A percentile compares a stretch with the other conserved stretches of the same genome.
Evolutionary conservation across 2,797 vertebrate species (phyloP).

Genomic region (Bufotes viridis): DNA sequence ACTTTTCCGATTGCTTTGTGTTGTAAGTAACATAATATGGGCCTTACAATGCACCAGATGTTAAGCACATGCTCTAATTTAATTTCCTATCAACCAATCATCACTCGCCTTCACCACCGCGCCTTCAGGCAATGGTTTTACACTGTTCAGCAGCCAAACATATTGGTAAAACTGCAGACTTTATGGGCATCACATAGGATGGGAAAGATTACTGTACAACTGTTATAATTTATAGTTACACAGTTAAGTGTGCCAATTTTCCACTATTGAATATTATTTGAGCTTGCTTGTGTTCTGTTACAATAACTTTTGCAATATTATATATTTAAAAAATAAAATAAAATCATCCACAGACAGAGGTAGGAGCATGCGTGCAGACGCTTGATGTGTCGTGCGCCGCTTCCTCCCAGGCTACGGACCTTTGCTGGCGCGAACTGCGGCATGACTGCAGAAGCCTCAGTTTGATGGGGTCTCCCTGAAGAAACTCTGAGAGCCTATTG

Average conservation of each 20-base stretch:
- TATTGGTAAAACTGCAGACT: not conserved
- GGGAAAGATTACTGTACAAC: not conserved
- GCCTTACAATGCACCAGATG: slow-evolving; percentile 8
- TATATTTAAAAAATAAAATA: too few relatives aligned
- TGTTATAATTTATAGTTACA: not conserved
- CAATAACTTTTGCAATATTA: not conserved
- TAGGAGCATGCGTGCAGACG: too few relatives aligned
- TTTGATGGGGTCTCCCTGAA: too few relatives aligned
- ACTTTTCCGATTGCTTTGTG: not conserved
- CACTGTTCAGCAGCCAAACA: not conserved
- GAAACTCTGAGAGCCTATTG: too few relatives aligned
- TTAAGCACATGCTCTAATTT: not conserved
- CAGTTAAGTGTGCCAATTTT: not conserved
- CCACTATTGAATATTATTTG: not conserved
- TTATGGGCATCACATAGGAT: not conserved
- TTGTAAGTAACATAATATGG: slow-evolving; percentile 4
- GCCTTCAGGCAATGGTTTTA: not conserved
- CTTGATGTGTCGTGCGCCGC: too few relatives aligned
- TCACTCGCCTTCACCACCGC: not conserved
- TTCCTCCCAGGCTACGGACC: too few relatives aligned
- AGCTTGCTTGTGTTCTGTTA: not conserved
- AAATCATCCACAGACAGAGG: too few relatives aligned
- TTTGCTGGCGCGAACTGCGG: too few relatives aligned
- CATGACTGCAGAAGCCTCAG: too few relatives aligned
- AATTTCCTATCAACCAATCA: not conserved